Base-by-base conservation (phyloP, 2,797 vertebrate genomes). In the Apogon talboti region DNA sequence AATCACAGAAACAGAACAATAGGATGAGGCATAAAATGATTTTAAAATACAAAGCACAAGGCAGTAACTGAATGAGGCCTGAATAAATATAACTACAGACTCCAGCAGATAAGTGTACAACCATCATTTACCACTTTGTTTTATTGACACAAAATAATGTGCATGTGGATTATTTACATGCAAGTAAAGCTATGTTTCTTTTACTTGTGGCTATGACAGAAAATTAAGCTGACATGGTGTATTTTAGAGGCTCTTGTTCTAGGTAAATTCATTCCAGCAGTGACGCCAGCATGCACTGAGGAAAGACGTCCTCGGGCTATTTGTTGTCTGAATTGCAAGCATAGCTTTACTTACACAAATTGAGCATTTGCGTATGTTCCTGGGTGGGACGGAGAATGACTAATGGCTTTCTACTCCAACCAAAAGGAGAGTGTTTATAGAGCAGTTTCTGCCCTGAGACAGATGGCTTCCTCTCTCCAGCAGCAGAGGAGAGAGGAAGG, bases 401-500 rank as follows among this genome's bases (percentile, higher is more conserved):
- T 71, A 78, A 83, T 51, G 55, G 40, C 56, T 61, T 60, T 19
- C 50, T 41, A 58, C 40, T 43, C 47, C 8, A 4, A 74, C 74
- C 68, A 60, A 83, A 78, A 79, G 66, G 24, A 71, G 57, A 49
- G 41, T 54, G 71, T 81, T 85, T 79, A 74, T 50, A 66, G 53
- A 73, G 51, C 60, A 43, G 67, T 45, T 77, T 81, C 74, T 58
- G 65, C 71, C 60, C 64, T 3, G 38, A 74, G 64, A 77, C 77
- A 81, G 70, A 87, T 76, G 75, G 76, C 68, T 82, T 84, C 81
- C 68, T 77, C 74, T 68, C 59, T 59, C 66, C 18, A 57, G 66
- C 71, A 48, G 78, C 69, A 82, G 76, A 88, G 76, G 86, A 86
- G 68, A 82, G 18, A 61, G 12, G n/a, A 81, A 83, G 81, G 84